A percentile compares a stretch with the other conserved stretches of the same genome.
Evolutionary conservation across 2,888 invertebrate genomes (phyloP).

Genomic region (Leucania comma): DNA sequence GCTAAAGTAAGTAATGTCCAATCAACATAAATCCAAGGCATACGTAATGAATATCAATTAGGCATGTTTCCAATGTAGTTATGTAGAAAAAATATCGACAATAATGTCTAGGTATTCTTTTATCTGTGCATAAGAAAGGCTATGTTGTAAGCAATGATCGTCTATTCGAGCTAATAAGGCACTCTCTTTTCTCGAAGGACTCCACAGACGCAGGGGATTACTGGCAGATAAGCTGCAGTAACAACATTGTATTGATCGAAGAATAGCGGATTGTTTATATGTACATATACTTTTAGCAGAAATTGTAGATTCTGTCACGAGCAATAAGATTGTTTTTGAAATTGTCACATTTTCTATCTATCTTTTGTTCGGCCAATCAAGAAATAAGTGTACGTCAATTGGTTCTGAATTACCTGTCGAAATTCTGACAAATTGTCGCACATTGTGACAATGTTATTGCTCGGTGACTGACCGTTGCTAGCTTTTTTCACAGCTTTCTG

Average conservation of each 20-base stretch:
- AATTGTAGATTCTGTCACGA: not conserved
- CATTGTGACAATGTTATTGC: no score
- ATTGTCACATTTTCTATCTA: no score
- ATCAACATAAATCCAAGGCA: not conserved
- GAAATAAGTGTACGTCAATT: no score
- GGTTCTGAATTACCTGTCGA: no score
- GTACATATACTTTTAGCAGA: not conserved
- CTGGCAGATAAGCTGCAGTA: not conserved
- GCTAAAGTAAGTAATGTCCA: not conserved
- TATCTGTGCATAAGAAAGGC: not conserved
- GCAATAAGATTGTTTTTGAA: no score
- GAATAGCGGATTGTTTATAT: not conserved
- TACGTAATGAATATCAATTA: not conserved
- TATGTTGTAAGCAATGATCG: constrained; percentile 6
- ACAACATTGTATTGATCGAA: constrained; percentile 46
- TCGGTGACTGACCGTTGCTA: no score
- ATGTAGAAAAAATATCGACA: no score
- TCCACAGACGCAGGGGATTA: constrained; percentile 26
- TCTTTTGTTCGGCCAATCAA: no score
- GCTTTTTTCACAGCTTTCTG: no score
- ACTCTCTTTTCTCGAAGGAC: constrained; percentile 14
- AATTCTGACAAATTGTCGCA: no score
- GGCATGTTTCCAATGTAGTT: not conserved
- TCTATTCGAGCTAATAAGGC: constrained; percentile 24
- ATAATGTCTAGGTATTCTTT: not conserved